A percentile compares a stretch with the other conserved stretches of the same genome.
phyloP scores from a whole-genome alignment of 2,888 invertebrate genomes.

The Podabrus alpinus region DNA sequence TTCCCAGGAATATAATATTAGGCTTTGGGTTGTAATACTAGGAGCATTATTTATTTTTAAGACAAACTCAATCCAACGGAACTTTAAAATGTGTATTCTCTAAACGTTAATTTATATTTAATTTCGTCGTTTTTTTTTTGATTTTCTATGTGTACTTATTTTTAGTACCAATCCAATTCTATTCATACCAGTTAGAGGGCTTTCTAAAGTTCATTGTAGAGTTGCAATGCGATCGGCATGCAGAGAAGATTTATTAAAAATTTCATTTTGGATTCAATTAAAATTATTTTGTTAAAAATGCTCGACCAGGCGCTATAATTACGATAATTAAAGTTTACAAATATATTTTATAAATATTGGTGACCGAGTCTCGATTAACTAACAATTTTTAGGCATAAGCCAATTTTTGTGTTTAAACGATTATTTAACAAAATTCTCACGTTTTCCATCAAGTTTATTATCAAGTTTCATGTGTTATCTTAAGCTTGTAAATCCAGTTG shows the following conservation, averaged over 20 bases:
- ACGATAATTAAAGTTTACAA: not conserved
- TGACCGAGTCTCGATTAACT: too few species aligned
- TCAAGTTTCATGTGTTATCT: constrained; percentile 7
- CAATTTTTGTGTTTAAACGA: not conserved
- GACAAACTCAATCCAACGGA: not conserved
- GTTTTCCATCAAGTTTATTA: constrained; percentile 19
- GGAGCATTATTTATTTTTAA: not conserved
- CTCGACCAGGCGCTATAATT: not conserved
- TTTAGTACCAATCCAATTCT: not conserved
- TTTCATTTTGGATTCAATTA: not conserved
- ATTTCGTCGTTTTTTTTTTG: not conserved
- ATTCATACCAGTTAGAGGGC: not conserved
- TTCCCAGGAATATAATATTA: not conserved
- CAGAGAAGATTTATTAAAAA: not conserved
- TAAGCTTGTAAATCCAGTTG: constrained; percentile 11
- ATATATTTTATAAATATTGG: too few species aligned
- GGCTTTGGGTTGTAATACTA: not conserved
- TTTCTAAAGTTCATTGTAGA: not conserved
- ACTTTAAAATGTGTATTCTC: not conserved
- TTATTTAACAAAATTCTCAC: constrained; percentile 19
- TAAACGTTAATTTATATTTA: not conserved
- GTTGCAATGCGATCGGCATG: not conserved
- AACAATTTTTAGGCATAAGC: not conserved
- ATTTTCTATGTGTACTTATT: not conserved
- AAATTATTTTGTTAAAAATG: not conserved